These are phyloP conservation scores for Proctacanthus coquilletti DNA, from an alignment of 1,140 invertebrate species.

Conservation along the genomic window DNA sequence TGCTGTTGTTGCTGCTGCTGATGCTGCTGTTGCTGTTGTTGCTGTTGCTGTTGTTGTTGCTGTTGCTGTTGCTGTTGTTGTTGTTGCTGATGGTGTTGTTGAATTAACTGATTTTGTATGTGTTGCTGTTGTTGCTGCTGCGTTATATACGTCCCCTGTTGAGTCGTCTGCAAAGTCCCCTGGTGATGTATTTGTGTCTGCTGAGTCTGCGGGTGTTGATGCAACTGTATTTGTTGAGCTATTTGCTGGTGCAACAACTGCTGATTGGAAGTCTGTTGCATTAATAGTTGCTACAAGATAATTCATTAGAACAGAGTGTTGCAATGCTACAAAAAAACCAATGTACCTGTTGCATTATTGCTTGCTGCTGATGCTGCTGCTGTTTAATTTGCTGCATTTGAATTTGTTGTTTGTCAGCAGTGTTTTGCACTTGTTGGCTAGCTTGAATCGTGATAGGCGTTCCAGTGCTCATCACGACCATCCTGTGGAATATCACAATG, in stretches of 20 bases:
- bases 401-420: slow-evolving; percentile 9
- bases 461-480: slow-evolving; percentile 28
- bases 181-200: slow-evolving; percentile 12
- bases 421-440: slow-evolving; percentile 20
- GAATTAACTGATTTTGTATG: slow-evolving; percentile 30
- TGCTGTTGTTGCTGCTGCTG: slow-evolving; percentile 17
- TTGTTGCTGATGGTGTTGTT: slow-evolving; percentile 9
- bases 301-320: background rate
- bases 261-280: slow-evolving; percentile 3
- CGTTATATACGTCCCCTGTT: slow-evolving; percentile 21
- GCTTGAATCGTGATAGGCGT: slow-evolving; percentile 26
- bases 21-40: slow-evolving; percentile 16
- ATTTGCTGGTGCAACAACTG: slow-evolving; percentile 10
- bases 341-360: slow-evolving; percentile 7
- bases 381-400: slow-evolving; percentile 9
- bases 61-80: slow-evolving; percentile 22
- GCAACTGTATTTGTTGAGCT: slow-evolving; percentile 10
- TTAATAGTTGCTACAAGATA: background rate
- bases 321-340: background rate
- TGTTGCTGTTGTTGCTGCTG: slow-evolving; percentile 33
- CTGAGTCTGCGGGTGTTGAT: slow-evolving; percentile 16
- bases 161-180: slow-evolving; percentile 13
- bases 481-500: slow-evolving; percentile 11
- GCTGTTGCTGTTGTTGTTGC: slow-evolving; percentile 14
- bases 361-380: slow-evolving; percentile 10